Conservation (phyloP, 2,113 vertebrate species). For the Dipodomys spectabilis region DNA sequence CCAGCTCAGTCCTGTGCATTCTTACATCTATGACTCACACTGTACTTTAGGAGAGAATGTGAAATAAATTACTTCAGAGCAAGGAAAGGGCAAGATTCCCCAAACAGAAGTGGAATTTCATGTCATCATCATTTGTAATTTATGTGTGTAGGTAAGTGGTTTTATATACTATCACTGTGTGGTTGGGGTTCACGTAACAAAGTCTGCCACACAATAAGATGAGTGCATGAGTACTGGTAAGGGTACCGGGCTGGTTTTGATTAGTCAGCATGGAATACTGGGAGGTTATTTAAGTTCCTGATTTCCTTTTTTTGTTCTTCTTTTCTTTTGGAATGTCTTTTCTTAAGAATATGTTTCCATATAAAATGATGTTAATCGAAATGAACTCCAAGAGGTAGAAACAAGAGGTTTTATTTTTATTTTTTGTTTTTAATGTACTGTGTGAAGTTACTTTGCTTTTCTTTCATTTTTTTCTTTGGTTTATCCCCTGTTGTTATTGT, state of each 20-base stretch:
- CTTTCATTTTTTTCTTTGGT: too few relatives aligned
- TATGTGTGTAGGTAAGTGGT: background rate
- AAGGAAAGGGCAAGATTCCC: background rate
- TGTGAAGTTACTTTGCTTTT: too few relatives aligned
- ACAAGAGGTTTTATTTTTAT: too few relatives aligned
- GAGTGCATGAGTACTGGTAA: background rate
- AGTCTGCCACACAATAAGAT: background rate
- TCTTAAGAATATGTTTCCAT: constrained; percentile 20
- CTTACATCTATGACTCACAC: background rate
- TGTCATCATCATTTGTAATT: background rate
- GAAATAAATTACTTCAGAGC: background rate
- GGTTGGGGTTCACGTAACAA: background rate
- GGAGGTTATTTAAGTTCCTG: background rate
- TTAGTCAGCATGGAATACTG: background rate
- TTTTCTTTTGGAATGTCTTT: background rate
- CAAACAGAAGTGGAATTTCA: background rate
- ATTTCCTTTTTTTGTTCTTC: background rate
- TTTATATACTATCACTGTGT: constrained; percentile 17
- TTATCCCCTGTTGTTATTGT: too few relatives aligned
- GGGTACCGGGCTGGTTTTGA: background rate
- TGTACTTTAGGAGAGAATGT: background rate
- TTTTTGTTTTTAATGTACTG: too few relatives aligned
- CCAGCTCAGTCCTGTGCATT: background rate
- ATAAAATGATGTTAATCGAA: too few relatives aligned
- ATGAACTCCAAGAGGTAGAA: too few relatives aligned